Conservation (phyloP, 2,113 vertebrate species). For the Burhinus bistriatus region DNA sequence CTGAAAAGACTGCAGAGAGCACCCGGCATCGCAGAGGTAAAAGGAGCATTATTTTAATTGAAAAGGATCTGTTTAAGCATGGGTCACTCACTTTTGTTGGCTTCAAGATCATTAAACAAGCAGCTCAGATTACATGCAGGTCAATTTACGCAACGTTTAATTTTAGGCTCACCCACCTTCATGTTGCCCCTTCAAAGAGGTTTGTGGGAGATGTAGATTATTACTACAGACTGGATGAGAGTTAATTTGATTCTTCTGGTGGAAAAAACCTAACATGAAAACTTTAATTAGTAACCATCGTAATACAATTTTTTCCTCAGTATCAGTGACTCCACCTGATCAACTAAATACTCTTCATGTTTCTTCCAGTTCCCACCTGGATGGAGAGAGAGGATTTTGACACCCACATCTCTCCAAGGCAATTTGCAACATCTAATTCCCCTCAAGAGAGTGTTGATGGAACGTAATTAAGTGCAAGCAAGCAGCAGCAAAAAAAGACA, state of each 20-base stretch:
- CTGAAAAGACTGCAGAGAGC: background rate
- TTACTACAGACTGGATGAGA: background rate
- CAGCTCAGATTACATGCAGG: background rate
- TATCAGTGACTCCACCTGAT: background rate
- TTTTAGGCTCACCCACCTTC: background rate
- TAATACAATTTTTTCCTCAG: background rate
- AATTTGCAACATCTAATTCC: background rate
- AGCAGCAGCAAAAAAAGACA: background rate
- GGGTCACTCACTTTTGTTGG: background rate
- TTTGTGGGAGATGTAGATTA: background rate
- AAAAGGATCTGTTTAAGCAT: constrained; percentile 2
- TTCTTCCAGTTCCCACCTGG: background rate
- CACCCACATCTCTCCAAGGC: background rate
- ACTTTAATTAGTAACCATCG: background rate
- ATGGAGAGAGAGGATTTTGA: background rate
- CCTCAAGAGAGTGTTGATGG: background rate
- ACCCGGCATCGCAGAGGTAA: background rate
- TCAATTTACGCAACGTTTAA: background rate
- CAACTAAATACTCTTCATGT: background rate
- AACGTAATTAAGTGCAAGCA: background rate
- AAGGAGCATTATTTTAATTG: background rate
- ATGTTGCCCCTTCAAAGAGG: background rate
- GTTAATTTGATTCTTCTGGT: background rate
- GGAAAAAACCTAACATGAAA: background rate
- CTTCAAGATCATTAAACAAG: constrained; percentile 18